Conservation (phyloP, 2,113 vertebrate genomes). For the Cranoglanis bouderius region DNA sequence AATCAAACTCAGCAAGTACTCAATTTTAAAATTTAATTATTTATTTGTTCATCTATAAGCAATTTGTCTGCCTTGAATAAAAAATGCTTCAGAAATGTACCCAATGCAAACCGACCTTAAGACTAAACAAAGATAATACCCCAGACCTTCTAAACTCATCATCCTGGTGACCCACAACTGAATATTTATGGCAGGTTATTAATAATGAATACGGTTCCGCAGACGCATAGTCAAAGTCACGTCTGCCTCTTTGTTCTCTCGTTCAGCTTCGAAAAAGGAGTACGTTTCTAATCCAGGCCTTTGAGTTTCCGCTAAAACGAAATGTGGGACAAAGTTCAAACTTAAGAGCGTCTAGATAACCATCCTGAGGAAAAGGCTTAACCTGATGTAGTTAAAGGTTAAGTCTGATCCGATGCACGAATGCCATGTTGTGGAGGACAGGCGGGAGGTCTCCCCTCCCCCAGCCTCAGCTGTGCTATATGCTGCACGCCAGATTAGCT, state of each 20-base stretch:
- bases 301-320: not conserved
- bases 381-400: conserved; percentile 15
- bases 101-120: not conserved
- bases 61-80: not conserved
- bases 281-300: not conserved
- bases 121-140: not conserved
- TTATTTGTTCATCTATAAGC: not conserved
- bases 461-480: conserved; percentile 52
- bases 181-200: conserved; percentile 22
- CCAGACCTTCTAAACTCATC: not conserved
- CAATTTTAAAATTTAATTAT: not conserved
- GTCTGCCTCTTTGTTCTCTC: not conserved
- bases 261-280: not conserved
- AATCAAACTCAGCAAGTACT: not conserved
- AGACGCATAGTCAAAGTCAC: not conserved
- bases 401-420: conserved; percentile 43
- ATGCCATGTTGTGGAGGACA: conserved; percentile 15
- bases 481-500: conserved; percentile 41
- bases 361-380: conserved; percentile 3
- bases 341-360: conserved; percentile 9
- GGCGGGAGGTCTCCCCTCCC: conserved; percentile 28
- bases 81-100: not conserved
- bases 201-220: conserved; percentile 4
- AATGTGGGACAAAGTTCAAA: conserved; percentile 48
- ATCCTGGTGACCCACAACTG: not conserved